These are phyloP conservation scores for Onychomys arenicola DNA, from an alignment of 2,797 vertebrate species.

Conservation along the genomic window DNA sequence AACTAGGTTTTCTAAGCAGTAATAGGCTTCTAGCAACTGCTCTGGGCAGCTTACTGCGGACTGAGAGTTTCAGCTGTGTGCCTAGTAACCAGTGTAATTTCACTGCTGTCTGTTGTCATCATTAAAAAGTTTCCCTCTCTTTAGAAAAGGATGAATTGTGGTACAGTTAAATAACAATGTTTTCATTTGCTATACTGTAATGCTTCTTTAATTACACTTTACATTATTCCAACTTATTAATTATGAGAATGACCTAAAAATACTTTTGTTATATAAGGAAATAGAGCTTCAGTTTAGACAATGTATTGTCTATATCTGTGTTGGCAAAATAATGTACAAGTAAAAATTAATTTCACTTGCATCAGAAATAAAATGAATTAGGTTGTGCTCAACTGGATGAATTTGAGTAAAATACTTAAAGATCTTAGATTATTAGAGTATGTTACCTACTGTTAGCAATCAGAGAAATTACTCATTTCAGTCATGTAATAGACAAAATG, in stretches of 20 bases:
- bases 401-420: constrained; percentile 59
- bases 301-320: not conserved
- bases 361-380: constrained; percentile 51
- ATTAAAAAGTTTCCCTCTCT: not conserved
- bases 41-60: constrained; percentile 75
- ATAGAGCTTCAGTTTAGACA: constrained; percentile 9
- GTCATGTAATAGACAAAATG: not conserved
- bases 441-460: not conserved
- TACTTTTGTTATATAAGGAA: not conserved
- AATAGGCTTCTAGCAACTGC: constrained; percentile 84
- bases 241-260: constrained; percentile 45
- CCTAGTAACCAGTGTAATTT: constrained; percentile 76
- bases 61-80: constrained; percentile 68
- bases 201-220: constrained; percentile 46
- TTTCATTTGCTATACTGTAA: constrained; percentile 9
- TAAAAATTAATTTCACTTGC: constrained; percentile 48
- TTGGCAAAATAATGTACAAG: constrained; percentile 56
- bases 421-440: constrained; percentile 57
- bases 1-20: constrained; percentile 86
- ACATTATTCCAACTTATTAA: constrained; percentile 27
- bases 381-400: not conserved
- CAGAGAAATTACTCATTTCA: constrained; percentile 46
- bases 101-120: constrained; percentile 23
- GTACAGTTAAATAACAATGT: not conserved
- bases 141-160: not conserved